phyloP scores from a whole-genome alignment of 2,888 invertebrate species.

The Euclidia mi region DNA sequence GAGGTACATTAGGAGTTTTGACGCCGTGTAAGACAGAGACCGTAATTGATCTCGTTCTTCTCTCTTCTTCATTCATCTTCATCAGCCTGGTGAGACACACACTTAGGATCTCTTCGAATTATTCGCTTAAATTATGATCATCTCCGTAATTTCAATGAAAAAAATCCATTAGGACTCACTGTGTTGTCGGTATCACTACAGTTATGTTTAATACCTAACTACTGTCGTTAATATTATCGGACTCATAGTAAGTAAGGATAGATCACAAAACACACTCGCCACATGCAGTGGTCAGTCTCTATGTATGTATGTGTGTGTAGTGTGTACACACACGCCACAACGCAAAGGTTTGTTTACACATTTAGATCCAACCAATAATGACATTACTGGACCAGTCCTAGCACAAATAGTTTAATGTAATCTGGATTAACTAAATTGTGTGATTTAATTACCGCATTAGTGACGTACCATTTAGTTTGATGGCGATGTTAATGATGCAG shows the following conservation, averaged over 20 bases:
- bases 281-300: constrained; percentile 23
- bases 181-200: too few relatives aligned
- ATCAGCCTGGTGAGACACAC: too few relatives aligned
- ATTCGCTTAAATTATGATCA: too few relatives aligned
- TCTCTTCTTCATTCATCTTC: too few relatives aligned
- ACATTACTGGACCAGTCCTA: constrained; percentile 44
- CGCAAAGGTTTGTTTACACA: constrained; percentile 45
- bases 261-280: constrained; percentile 29
- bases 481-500: background rate
- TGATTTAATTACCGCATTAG: constrained; percentile 1
- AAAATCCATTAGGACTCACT: too few relatives aligned
- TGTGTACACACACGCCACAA: constrained; percentile 8
- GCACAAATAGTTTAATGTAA: constrained; percentile 26
- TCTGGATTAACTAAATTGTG: constrained; percentile 44
- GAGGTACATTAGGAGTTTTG: too few relatives aligned
- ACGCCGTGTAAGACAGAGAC: too few relatives aligned
- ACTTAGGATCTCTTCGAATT: too few relatives aligned
- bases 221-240: background rate
- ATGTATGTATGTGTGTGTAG: constrained; percentile 16
- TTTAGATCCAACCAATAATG: constrained; percentile 43
- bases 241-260: background rate
- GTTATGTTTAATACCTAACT: too few relatives aligned
- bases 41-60: too few relatives aligned
- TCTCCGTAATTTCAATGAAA: too few relatives aligned
- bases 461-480: background rate